Base-by-base conservation (phyloP, 2,888 invertebrate genomes). In the Nysson spinosus region DNA sequence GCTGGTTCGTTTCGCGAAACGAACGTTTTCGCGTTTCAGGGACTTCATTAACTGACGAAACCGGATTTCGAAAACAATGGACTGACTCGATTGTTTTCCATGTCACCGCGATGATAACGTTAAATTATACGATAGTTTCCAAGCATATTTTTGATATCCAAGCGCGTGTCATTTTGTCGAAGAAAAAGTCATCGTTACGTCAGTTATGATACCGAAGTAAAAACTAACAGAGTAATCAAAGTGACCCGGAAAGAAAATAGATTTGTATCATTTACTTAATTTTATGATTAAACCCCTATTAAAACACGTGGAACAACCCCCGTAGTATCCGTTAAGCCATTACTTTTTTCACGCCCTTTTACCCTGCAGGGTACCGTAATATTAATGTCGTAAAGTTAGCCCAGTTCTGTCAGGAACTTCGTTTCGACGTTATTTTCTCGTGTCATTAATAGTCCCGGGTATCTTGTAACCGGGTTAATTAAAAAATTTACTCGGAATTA, bases 351-450 rank as follows among this genome's bases (percentile, higher is more conserved):
- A 34, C 39, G 37, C 14, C 22, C 22, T 51, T 40, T 44, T 39
- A 56, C 51, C 39, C 65, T 42, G 51, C 56, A 37, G 66, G 57
- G 37, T 50, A 43, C 46, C 51, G 56, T 43, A 47, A 57, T 57
- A 66, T 66, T 64, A 66, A 57, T 57, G 65, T 32, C 65, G 51
- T 56, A 51, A 64, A 66, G 55, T 64, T 64, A 64, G 56, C 50
- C 56, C 51, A 66, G 39, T 66, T 64, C 51, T 65, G 65, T 42
- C 65, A 19, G 65, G 37, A 30, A 44, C 28, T 51, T 56, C 65
- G 37, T 47, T 28, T 40, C 65, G 17, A 6, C 56, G 50, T 46
- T 46, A 51, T 56, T 46, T 26, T 16, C 39, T 16, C 37, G 50
- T 20, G 65, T 56, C 42, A 32, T 66, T 66, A 66, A 66, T 66